These are phyloP conservation scores for Polydrusus cervinus DNA, from an alignment of 2,888 invertebrate species.

Conservation along the genomic window DNA sequence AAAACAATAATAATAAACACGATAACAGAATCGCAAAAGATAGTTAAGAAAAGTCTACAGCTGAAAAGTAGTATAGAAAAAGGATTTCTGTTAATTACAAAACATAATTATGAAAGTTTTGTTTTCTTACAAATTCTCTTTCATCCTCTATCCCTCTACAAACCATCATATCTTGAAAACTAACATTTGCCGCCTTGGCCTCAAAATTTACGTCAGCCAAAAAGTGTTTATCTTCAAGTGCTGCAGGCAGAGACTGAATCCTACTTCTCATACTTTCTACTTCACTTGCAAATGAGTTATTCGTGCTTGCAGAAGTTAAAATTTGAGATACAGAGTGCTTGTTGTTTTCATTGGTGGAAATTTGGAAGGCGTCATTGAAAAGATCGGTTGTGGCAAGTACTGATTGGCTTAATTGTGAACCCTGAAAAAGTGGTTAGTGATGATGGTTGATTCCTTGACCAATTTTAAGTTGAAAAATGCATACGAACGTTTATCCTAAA, in stretches of 20 bases:
- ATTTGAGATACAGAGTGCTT: slow-evolving; percentile 14
- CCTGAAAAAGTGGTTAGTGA: slow-evolving; percentile 36
- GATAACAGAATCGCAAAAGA: no score
- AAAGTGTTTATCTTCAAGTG: slow-evolving; percentile 21
- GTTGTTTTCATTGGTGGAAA: slow-evolving; percentile 1
- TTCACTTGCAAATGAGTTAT: background rate
- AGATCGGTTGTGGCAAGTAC: slow-evolving; percentile 12
- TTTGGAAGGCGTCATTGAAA: slow-evolving; percentile 36
- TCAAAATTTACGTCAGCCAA: background rate
- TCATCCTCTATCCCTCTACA: slow-evolving; percentile 26
- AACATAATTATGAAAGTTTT: no score
- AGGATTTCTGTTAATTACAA: no score
- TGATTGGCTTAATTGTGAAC: slow-evolving; percentile 15
- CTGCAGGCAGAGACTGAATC: slow-evolving; percentile 40
- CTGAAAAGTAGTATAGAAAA: no score
- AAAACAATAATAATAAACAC: no score
- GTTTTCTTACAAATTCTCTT: slow-evolving; percentile 15
- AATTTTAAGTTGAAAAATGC: no score
- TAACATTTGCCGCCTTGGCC: background rate
- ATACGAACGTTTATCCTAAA: no score
- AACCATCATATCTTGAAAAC: slow-evolving; percentile 14
- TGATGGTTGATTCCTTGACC: no score
- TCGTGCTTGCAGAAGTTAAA: background rate
- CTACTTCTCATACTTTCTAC: slow-evolving; percentile 20
- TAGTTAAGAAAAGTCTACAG: no score